A percentile compares a stretch with the other conserved stretches of the same genome.
phyloP scores from a whole-genome alignment of 2,113 vertebrate species.

The Etia nguti region DNA sequence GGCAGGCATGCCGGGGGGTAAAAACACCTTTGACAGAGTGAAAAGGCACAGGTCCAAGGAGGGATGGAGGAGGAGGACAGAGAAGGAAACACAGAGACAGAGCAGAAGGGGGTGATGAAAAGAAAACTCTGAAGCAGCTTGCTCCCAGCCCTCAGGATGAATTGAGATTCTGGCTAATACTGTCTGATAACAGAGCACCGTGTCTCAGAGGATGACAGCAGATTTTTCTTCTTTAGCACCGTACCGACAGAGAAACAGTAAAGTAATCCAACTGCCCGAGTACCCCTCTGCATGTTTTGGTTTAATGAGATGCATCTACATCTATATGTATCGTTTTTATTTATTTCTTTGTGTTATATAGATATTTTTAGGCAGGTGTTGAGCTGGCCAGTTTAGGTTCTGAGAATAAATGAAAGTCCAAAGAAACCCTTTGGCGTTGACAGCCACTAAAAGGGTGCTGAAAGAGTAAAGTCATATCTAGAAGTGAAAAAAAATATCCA shows the following conservation, averaged over 20 bases:
- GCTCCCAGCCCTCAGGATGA: slow-evolving; percentile 22
- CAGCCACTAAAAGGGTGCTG: background rate
- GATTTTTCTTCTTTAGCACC: slow-evolving; percentile 50
- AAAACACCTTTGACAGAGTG: slow-evolving; percentile 32
- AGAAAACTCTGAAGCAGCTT: background rate
- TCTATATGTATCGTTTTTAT: background rate
- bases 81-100: background rate
- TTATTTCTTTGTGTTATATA: background rate
- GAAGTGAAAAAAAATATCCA: background rate
- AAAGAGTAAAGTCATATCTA: background rate
- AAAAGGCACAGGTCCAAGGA: background rate
- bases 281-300: background rate
- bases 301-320: slow-evolving; percentile 5
- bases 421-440: background rate
- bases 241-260: slow-evolving; percentile 20
- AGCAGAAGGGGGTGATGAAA: slow-evolving; percentile 21
- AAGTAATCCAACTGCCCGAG: slow-evolving; percentile 1
- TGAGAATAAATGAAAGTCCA: background rate
- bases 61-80: background rate
- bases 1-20: slow-evolving; percentile 18
- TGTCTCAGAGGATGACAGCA: slow-evolving; percentile 35
- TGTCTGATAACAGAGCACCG: slow-evolving; percentile 46
- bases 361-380: background rate
- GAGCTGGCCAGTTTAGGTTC: background rate
- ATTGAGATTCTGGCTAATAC: slow-evolving; percentile 38